Conservation (phyloP, 2,113 vertebrate genomes). For the Rana temporaria region DNA sequence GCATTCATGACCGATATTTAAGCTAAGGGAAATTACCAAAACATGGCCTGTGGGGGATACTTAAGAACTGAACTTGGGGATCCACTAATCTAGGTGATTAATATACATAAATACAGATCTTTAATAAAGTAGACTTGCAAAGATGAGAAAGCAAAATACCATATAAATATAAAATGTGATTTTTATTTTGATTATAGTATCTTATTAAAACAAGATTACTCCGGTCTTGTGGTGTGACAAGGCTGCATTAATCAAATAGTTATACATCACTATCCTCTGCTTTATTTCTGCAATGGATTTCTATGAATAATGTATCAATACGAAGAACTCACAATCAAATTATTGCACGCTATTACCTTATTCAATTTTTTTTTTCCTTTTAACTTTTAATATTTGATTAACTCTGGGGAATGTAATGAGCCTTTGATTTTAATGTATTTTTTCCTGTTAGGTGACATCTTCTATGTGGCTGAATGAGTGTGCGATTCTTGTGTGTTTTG, state of each 20-base stretch:
- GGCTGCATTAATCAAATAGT: not conserved
- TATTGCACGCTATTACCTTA: constrained; percentile 48
- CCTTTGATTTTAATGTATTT: constrained; percentile 49
- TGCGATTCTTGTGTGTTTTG: not conserved
- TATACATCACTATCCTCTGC: constrained; percentile 11
- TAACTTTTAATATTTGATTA: constrained; percentile 60
- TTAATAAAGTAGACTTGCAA: too few species aligned
- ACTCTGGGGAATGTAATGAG: constrained; percentile 45
- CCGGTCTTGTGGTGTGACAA: not conserved
- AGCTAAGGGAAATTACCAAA: too few species aligned
- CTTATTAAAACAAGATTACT: too few species aligned
- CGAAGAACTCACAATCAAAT: constrained; percentile 17
- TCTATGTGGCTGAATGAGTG: not conserved
- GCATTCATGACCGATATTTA: too few species aligned
- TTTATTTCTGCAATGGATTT: constrained; percentile 26
- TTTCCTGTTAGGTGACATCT: not conserved
- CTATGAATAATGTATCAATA: constrained; percentile 55
- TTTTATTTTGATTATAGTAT: too few species aligned
- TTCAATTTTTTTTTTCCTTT: constrained; percentile 36
- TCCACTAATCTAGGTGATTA: too few species aligned
- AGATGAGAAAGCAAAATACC: not conserved
- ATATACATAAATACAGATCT: too few species aligned
- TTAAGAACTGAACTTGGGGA: too few species aligned
- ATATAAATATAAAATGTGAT: not conserved
- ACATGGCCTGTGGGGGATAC: too few species aligned